Base-by-base conservation (phyloP, 2,888 invertebrate genomes). In the Apotomis betuletana region DNA sequence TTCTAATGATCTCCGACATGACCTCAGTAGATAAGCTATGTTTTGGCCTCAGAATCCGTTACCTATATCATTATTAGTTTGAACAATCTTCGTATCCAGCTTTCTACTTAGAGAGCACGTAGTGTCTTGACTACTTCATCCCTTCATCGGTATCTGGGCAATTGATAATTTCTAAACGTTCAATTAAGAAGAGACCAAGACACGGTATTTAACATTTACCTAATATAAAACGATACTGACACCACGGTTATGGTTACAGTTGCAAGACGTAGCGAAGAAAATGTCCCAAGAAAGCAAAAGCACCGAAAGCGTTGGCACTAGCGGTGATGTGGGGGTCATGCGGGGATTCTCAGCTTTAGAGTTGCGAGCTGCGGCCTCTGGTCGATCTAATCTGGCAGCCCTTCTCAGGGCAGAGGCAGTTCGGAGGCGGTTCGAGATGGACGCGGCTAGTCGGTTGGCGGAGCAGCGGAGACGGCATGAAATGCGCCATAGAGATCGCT, bases 381-480 rank as follows among this genome's bases (percentile, higher is more conserved):
- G 92, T 12, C 85, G 92, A 69, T 95, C 95, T 2, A 96, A 96
- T 82, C 88, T 96, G 76, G 96, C 96, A 6, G 95, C 96, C 3
- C 88, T 96, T 65, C 84, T 96, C 46, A 89, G 96, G 79, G 95
- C 95, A 49, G 94, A 95, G 81, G 90, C 95, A 1, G 95, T 95
- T 0, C 92, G 94, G 74, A 94, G 95, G 76, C 94, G 94, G 70
- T 92, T 96, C 77, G 96, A 96, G 82, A 85, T 94, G 76, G 96
- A 96, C 75, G 94, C 96, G 74, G 92, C 94, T 8, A 90, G 90
- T 61, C 90, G 91, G 76, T 81, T 95, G 67, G 95, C 94, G 15
- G 96, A 96, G 75, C 94, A 94, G 63, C 94, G 94, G 38, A 85
- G 94, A 12, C 91, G 94, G 76, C 92, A 94, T 69, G 95, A 95